Evolutionary conservation across 2,888 invertebrate species (phyloP), one percentile per base, ranked within the genome.

Genomic region (Apantesis nais): DNA sequence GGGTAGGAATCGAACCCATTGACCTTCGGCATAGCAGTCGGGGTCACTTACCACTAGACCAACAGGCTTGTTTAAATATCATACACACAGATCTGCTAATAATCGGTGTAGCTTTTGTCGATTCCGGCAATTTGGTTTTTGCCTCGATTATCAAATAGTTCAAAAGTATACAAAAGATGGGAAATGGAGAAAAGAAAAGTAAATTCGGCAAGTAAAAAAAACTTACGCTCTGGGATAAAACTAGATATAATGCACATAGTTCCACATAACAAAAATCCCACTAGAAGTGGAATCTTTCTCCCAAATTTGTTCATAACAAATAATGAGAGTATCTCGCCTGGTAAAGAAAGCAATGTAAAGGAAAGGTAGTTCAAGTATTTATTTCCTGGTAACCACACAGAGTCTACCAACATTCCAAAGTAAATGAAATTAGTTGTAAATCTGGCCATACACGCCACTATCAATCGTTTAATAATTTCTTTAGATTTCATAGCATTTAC

Each of bases 331-430:
- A 93, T 66, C 72, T 93, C 93, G 0, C 93, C 94, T 0, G 93
- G 94, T 62, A 92, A 93, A 0, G 93, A 93, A 89, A 92, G 91
- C 55, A 92, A 77, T 0, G 93, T 90, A 3, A 90, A 80, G 62
- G 93, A 78, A 34, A 93, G 72, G 68, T 93, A 94, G 77, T 93
- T 93, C 5, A 86, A 85, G 66, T 93, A 92, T 69, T 92, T 93
- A 68, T 92, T 85, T 0, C 94, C 94, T 0, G 93, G 92, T n/a
- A 94, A 77, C 77, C 81, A 89, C 1, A 93, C 93, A 0, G 93
- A 92, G 72, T 93, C 92, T 34, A 92, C 83, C 85, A 92, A 87
- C 69, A 93, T 67, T 0, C 94, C 93, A 67, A 91, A 93, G 75
- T 93, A 94, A 16, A 93, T 90, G 67, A 93, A 93, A 37, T 84